phyloP scores from a whole-genome alignment of 2,888 invertebrate species.

The Morpho helenor region DNA sequence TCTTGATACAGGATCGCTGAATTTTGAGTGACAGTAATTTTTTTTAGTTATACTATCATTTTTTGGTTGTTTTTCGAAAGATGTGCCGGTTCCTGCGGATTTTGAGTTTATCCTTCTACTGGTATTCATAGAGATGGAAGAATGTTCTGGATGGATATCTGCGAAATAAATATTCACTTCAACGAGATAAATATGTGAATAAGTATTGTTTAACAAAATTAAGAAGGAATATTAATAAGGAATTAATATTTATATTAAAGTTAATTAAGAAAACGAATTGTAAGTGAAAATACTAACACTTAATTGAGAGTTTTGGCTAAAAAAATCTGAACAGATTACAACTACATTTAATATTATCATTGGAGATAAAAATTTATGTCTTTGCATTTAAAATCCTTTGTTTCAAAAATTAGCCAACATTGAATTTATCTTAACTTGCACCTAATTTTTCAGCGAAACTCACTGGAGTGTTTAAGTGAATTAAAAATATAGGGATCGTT shows the following conservation, averaged over 20 bases:
- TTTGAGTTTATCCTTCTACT: conserved; percentile 14
- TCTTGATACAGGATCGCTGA: conserved; percentile 3
- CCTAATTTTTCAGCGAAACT: background rate
- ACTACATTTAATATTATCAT: no score
- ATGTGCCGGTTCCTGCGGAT: conserved; percentile 7
- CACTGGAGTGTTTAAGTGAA: background rate
- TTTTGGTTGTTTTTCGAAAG: background rate
- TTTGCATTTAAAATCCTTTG: no score
- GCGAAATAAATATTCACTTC: background rate
- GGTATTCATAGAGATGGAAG: conserved; percentile 17
- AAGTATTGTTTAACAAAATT: no score
- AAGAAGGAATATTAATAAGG: no score
- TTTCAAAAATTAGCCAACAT: background rate
- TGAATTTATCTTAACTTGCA: background rate
- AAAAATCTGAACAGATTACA: no score
- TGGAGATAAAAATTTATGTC: no score
- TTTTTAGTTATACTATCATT: conserved; percentile 1
- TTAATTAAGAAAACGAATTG: no score
- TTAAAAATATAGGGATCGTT: conserved; percentile 4
- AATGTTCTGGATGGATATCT: conserved; percentile 19
- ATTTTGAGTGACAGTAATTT: conserved; percentile 17
- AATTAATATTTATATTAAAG: no score
- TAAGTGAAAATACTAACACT: no score
- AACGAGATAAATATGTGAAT: no score
- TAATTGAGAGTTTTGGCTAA: no score